Percentiles rank a stretch among this genome's conserved stretches.
These are phyloP conservation scores for Phrynocephalus guinanensis DNA, from an alignment of 2,797 vertebrate species.

Conservation along the genomic window DNA sequence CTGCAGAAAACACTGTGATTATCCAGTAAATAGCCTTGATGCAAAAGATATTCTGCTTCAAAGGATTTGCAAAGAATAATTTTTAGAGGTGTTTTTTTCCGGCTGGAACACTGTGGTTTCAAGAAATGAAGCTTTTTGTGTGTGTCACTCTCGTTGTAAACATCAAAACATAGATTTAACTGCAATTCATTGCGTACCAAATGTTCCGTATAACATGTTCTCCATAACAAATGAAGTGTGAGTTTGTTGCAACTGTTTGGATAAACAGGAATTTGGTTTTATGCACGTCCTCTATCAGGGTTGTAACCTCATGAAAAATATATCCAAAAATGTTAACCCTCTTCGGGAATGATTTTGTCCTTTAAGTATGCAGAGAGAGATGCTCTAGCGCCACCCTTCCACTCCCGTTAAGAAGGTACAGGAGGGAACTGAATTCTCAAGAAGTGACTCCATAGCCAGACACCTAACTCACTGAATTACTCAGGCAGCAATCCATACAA, in stretches of 20 bases:
- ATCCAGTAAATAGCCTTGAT: no score
- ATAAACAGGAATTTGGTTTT: neutral
- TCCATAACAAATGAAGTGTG: neutral
- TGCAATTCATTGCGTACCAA: neutral
- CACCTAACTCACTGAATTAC: no score
- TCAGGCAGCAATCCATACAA: no score
- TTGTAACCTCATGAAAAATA: neutral
- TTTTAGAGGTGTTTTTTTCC: neutral
- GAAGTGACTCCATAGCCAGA: no score
- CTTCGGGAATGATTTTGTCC: neutral
- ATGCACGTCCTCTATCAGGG: neutral
- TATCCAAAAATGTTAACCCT: neutral
- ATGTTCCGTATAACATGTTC: neutral
- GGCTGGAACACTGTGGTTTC: neutral
- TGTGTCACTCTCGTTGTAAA: neutral
- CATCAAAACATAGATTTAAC: neutral
- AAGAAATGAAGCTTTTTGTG: neutral
- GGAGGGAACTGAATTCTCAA: no score
- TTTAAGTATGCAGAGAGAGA: no score
- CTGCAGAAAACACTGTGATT: neutral
- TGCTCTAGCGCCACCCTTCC: no score
- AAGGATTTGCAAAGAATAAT: neutral
- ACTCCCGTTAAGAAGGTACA: no score
- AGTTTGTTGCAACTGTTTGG: neutral
- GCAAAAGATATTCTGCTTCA: neutral